phyloP scores from a whole-genome alignment of 2,797 vertebrate genomes.

The Acrocephalus scirpaceus region DNA sequence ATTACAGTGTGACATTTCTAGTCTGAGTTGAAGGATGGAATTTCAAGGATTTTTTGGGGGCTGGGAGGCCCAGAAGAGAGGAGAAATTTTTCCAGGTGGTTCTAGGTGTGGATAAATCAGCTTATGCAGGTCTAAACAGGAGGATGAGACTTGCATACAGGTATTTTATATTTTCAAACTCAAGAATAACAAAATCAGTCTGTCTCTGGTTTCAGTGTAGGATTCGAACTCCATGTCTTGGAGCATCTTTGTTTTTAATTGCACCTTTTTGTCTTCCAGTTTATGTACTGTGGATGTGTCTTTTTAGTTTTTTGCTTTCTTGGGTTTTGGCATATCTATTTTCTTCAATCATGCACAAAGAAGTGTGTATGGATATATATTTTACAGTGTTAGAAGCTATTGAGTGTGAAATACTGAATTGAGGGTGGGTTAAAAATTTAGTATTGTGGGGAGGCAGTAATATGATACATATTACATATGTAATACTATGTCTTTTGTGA shows the following conservation, averaged over 20 bases:
- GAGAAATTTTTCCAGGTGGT: neutral
- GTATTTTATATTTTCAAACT: neutral
- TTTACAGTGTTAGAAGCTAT: neutral
- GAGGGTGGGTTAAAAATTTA: neutral
- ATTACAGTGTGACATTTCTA: neutral
- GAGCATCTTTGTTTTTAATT: neutral
- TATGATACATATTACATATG: no score
- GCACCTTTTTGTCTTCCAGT: neutral
- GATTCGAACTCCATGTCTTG: neutral
- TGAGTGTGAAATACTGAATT: neutral
- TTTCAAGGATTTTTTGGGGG: neutral
- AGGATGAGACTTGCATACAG: neutral
- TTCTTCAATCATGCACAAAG: neutral
- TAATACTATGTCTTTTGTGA: neutral
- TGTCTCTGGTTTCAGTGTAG: neutral
- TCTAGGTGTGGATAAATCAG: neutral
- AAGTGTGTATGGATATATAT: neutral
- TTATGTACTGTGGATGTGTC: neutral
- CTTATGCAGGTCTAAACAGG: neutral
- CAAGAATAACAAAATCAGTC: neutral
- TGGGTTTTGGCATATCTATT: neutral
- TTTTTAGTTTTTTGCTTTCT: neutral
- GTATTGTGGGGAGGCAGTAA: neutral
- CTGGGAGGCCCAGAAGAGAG: neutral
- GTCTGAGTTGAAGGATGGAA: slow-evolving; percentile 11